Percentiles rank a stretch among this genome's conserved stretches.
These are phyloP conservation scores for Pelodytes ibericus DNA, from an alignment of 2,797 vertebrate species.

Conservation along the genomic window DNA sequence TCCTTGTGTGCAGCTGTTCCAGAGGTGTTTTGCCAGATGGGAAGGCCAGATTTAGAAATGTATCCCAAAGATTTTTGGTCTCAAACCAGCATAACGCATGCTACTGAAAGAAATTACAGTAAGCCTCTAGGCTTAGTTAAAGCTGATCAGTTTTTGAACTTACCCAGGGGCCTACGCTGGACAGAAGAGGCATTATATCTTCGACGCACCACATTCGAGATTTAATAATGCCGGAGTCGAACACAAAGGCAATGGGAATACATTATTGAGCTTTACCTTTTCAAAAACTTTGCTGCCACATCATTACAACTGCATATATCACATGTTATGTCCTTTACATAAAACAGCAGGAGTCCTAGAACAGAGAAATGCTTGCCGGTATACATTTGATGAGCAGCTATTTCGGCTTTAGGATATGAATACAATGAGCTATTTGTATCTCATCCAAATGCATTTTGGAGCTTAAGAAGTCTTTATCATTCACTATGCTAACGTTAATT, in stretches of 20 bases:
- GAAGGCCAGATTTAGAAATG: slow-evolving; percentile 35
- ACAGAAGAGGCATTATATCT: slow-evolving; percentile 16
- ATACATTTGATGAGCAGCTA: slow-evolving; percentile 47
- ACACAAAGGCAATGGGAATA: slow-evolving; percentile 16
- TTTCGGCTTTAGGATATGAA: slow-evolving; percentile 54
- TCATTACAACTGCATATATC: slow-evolving; percentile 45
- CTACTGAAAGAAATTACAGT: slow-evolving; percentile 7
- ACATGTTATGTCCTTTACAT: slow-evolving; percentile 47
- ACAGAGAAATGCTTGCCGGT: slow-evolving; percentile 36
- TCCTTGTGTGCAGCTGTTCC: slow-evolving; percentile 18
- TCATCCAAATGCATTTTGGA: slow-evolving; percentile 43
- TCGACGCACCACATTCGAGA: not conserved
- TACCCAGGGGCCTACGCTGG: slow-evolving; percentile 17
- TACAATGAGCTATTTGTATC: slow-evolving; percentile 51
- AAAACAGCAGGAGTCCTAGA: slow-evolving; percentile 49
- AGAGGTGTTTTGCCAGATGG: slow-evolving; percentile 43
- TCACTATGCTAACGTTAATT: slow-evolving; percentile 40
- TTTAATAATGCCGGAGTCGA: slow-evolving; percentile 6
- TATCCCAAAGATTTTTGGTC: slow-evolving; percentile 28
- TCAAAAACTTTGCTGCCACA: slow-evolving; percentile 41
- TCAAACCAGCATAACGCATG: slow-evolving; percentile 36
- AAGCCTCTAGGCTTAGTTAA: slow-evolving; percentile 22
- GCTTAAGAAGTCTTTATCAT: slow-evolving; percentile 37
- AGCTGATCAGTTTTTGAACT: slow-evolving; percentile 26
- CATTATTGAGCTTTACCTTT: slow-evolving; percentile 37